Evolutionary conservation across 1,140 invertebrate species (phyloP), one percentile per base, ranked within the genome.

Genomic region (Phymastichus coffea): DNA sequence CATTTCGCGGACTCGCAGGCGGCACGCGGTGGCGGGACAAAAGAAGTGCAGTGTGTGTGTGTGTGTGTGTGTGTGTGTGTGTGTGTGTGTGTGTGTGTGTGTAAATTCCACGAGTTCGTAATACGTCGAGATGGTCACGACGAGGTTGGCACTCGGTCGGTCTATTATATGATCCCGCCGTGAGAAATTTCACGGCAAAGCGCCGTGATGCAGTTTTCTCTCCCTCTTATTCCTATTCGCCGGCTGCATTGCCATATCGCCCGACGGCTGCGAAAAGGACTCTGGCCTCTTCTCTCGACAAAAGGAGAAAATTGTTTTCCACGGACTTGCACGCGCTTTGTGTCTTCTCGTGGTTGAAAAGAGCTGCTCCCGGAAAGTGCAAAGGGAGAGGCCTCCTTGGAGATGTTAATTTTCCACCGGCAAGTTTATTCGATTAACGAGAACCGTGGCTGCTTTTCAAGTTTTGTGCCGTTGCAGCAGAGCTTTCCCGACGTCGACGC

Each of bases 41-140:
- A 37, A 3, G 4, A 22, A 10, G n/a, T n/a, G 22, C 20, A n/a
- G 7, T n/a, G n/a, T 28, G 26, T 47, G 17, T 44, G 8, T 44
- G 12, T 44, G 23, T 37, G 3, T 37, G 6, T 14, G 15, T 14
- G 12, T 37, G 43, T 6, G 25, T 12, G 14, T n/a, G 22, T 8
- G 6, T 17, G 4, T 9, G 25, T 9, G 20, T 26, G 26, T 2
- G n/a, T n/a, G n/a, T 2, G 2, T 48, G 8, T 33, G 33, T n/a
- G n/a, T 23, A 40, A 8, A 41, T 53, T 38, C 33, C 33, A 20
- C 38, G 51, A 53, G 28, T 41, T 53, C 17, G 17, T 35, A 53
- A 26, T 40, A 53, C 51, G 41, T 53, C 51, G 37, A 17, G 51
- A 53, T 53, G 38, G 51, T 53, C 51, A 53, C 51, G 51, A 53